A percentile compares a stretch with the other conserved stretches of the same genome.
Conservation (phyloP, 1,140 invertebrate genomes). For the Drosophila lacertosa region DNA sequence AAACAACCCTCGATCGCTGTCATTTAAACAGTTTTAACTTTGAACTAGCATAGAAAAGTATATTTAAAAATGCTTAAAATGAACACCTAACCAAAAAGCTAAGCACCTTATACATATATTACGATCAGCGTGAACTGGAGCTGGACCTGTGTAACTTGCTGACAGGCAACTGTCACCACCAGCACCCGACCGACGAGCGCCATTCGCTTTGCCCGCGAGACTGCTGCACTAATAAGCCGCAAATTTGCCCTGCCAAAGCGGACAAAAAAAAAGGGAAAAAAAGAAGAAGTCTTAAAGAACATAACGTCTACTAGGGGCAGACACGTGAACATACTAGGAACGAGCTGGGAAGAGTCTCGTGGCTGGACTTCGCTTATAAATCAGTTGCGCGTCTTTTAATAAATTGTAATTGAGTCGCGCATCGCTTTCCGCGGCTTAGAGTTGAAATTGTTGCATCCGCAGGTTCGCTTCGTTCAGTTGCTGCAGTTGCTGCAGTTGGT, state of each 20-base stretch:
- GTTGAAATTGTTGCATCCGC: conserved; percentile 76
- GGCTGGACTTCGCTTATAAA: conserved; percentile 65
- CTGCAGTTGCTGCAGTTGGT: too few species aligned
- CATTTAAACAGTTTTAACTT: too few species aligned
- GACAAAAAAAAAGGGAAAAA: conserved; percentile 32
- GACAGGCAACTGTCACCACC: conserved; percentile 78
- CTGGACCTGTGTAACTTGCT: conserved; percentile 59
- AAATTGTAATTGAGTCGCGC: conserved; percentile 82
- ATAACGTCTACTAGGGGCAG: conserved; percentile 64
- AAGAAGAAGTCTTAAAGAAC: conserved; percentile 30
- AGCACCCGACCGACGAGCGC: conserved; percentile 45
- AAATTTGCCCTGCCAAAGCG: conserved; percentile 63
- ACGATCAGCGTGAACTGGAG: conserved; percentile 1
- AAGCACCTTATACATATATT: conserved; percentile 13
- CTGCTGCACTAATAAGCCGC: conserved; percentile 79
- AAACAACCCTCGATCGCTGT: too few species aligned
- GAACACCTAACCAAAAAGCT: background rate
- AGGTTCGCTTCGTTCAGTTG: conserved; percentile 20
- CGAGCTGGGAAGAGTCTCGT: conserved; percentile 26
- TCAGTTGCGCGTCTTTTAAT: conserved; percentile 80
- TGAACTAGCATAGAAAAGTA: too few species aligned
- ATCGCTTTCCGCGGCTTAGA: conserved; percentile 64
- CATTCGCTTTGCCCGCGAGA: conserved; percentile 41
- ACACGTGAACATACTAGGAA: conserved; percentile 72
- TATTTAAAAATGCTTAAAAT: too few species aligned